A percentile compares a stretch with the other conserved stretches of the same genome.
These are phyloP conservation scores for Oryctolagus cuniculus DNA, from an alignment of 2,113 vertebrate genomes.

Conservation along the genomic window mOryCun1.1 NC_091443.1:17866001-17866500, in stretches of 20 bases:
- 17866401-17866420: background rate
- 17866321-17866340: background rate
- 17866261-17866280: constrained; percentile 28
- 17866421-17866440: background rate
- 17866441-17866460: background rate
- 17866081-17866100: no score
- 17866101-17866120: no score
- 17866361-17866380: background rate
- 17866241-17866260: constrained; percentile 68
- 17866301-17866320: background rate
- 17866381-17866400: background rate
- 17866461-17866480: background rate
- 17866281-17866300: constrained; percentile 15
- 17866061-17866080: no score
- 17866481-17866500: background rate
- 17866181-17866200: constrained; percentile 1
- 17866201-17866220: background rate
- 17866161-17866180: constrained; percentile 33
- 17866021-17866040: no score
- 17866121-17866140: background rate
- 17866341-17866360: background rate
- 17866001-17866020: no score
- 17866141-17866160: background rate
- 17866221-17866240: constrained; percentile 36
- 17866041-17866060: no score